These are phyloP conservation scores for Ametastegia equiseti DNA, from an alignment of 2,888 invertebrate genomes.

Conservation along the genomic window DNA sequence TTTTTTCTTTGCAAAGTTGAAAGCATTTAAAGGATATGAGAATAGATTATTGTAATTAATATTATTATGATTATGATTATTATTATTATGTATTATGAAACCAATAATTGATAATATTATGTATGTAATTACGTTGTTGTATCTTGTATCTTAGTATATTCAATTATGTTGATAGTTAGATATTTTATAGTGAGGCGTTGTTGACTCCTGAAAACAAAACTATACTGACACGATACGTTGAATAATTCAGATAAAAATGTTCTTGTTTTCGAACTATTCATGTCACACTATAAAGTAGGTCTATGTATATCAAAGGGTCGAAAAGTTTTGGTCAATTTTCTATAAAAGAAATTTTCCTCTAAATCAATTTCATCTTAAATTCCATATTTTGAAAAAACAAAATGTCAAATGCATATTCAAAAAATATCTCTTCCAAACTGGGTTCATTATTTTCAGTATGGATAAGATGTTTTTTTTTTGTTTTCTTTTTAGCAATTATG, in stretches of 20 bases:
- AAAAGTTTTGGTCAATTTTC: no score
- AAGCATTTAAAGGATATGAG: constrained; percentile 60
- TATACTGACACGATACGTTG: no score
- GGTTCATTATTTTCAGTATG: no score
- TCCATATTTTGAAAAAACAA: no score
- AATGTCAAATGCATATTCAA: no score
- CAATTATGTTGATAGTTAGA: constrained; percentile 16
- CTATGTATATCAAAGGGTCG: neutral
- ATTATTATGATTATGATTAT: constrained; percentile 42
- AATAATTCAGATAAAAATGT: no score
- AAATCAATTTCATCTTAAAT: no score
- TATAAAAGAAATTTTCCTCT: no score
- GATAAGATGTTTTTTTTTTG: no score
- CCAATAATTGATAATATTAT: constrained; percentile 49
- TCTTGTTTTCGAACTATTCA: no score
- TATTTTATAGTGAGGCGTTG: constrained; percentile 28
- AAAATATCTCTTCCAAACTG: no score
- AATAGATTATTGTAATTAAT: constrained; percentile 51
- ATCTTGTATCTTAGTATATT: constrained; percentile 39
- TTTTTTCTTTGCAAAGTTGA: constrained; percentile 55
- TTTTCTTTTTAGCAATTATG: no score
- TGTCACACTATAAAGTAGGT: constrained; percentile 33
- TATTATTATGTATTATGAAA: constrained; percentile 45
- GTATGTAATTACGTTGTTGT: constrained; percentile 50
- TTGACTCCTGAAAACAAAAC: neutral